Base-by-base conservation (phyloP, 2,113 vertebrate species). In the Tringa solitaria region DNA sequence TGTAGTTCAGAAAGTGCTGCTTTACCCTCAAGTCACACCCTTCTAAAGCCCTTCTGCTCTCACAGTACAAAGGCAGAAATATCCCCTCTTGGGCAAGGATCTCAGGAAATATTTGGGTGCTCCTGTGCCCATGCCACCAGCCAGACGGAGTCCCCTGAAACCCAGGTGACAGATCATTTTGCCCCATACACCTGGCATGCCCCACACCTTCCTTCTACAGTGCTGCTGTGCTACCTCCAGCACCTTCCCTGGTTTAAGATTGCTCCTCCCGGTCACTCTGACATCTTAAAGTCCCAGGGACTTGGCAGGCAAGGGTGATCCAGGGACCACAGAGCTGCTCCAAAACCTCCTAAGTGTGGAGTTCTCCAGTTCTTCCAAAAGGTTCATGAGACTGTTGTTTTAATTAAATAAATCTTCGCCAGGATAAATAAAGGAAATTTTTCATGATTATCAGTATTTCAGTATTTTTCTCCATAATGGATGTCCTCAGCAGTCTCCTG, bases 291-390 rank as follows among this genome's bases (percentile, higher is more conserved):
- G 35, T 87, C 54, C 48, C 70, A 53, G 72, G 45, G 67, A 10
- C 0, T 45, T 95, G 83, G 39, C 48, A 72, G n/a, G 13, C 57
- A 70, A 78, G 23, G 8, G 43, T 68, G 45, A 89, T 59, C 8
- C 27, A 76, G 57, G 20, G 28, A 78, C 33, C 57, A 74, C 41
- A 82, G 23, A 64, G 12, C 33, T 61, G 27, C 67, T 82, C n/a
- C 72, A 43, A 57, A 90, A 72, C 18, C 48, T 84, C 39, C 11
- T 14, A 63, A 63, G n/a, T 4, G 5, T 10, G 59, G 50, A 75
- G 18, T 61, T 76, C 64, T 92, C 46, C 59, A 63, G 27, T 21
- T 68, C 54, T 83, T 94, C 74, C 50, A 74, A 45, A 90, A 82
- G 33, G 35, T 89, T 92, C 18, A 59, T 59, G 28, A 84, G n/a